These are phyloP conservation scores for Fukomys damarensis DNA, from an alignment of 2,113 vertebrate species.

Conservation along the genomic window DNA sequence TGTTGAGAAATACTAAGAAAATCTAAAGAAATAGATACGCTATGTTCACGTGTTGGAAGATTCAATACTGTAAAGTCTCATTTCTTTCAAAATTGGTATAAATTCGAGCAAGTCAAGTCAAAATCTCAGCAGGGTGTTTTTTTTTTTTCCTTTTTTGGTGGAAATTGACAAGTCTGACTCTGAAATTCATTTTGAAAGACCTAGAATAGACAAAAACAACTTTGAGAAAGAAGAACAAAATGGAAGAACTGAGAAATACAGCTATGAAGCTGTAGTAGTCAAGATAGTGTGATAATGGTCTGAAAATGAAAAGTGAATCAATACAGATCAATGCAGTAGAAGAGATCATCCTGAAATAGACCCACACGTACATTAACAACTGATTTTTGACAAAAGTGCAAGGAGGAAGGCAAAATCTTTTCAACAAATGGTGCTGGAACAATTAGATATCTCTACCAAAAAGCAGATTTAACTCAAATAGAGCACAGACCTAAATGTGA, in stretches of 20 bases:
- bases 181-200: conserved; percentile 46
- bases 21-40: background rate
- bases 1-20: background rate
- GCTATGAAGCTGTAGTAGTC: background rate
- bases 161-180: conserved; percentile 29
- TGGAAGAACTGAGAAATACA: background rate
- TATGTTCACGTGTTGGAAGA: conserved; percentile 12
- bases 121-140: background rate
- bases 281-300: background rate
- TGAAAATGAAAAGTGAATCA: background rate
- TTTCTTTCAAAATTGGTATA: background rate
- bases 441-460: background rate
- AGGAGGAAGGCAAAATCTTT: conserved; percentile 10
- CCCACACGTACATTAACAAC: background rate
- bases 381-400: conserved; percentile 2
- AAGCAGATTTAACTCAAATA: background rate
- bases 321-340: background rate
- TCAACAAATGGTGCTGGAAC: background rate
- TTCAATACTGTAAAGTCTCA: background rate
- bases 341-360: background rate
- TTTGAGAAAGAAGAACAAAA: conserved; percentile 23
- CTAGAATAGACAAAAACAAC: background rate
- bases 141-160: background rate
- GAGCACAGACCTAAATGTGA: background rate
- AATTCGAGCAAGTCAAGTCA: conserved; percentile 19